phyloP scores from a whole-genome alignment of 1,140 invertebrate genomes.

The Sycophaga agraensis region DNA sequence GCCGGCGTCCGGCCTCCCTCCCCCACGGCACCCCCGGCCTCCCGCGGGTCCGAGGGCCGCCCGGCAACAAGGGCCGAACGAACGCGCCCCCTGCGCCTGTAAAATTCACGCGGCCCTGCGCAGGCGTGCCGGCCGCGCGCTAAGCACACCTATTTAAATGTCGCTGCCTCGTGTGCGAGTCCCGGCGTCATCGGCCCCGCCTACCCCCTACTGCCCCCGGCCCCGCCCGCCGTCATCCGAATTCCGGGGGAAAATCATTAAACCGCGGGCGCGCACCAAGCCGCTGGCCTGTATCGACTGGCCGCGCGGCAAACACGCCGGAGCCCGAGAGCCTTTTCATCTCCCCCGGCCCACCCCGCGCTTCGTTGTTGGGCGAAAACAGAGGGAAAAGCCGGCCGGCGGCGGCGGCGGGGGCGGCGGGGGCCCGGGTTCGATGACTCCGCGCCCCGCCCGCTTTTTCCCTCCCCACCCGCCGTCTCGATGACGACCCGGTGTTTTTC shows the following conservation, averaged over 20 bases:
- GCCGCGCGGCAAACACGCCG: background rate
- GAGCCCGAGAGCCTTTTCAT: slow-evolving; percentile 11
- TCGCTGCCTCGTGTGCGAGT: too few relatives aligned
- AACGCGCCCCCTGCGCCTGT: slow-evolving; percentile 53
- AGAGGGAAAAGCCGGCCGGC: background rate
- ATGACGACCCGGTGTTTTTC: too few relatives aligned
- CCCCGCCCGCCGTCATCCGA: slow-evolving; percentile 51
- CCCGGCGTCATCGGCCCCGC: background rate
- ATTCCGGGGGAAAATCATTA: slow-evolving; percentile 54
- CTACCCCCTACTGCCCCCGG: background rate
- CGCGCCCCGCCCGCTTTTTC: too few relatives aligned
- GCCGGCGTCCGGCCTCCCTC: slow-evolving; percentile 1
- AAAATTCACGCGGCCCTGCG: slow-evolving; percentile 53
- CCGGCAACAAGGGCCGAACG: slow-evolving; percentile 53
- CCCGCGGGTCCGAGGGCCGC: too few relatives aligned
- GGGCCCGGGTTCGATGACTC: slow-evolving; percentile 13
- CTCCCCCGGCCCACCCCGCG: background rate
- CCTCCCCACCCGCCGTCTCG: too few relatives aligned
- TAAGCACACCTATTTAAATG: slow-evolving; percentile 3
- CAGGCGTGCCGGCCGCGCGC: background rate
- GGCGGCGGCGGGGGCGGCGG: too few relatives aligned
- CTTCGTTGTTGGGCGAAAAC: slow-evolving; percentile 13
- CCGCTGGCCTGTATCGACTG: too few relatives aligned
- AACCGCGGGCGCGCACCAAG: slow-evolving; percentile 44
- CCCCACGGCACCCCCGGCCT: too few relatives aligned